Evolutionary conservation across 2,113 vertebrate species (phyloP), one percentile per base, ranked within the genome.

Genomic region (Ramphastos sulfuratus): DNA sequence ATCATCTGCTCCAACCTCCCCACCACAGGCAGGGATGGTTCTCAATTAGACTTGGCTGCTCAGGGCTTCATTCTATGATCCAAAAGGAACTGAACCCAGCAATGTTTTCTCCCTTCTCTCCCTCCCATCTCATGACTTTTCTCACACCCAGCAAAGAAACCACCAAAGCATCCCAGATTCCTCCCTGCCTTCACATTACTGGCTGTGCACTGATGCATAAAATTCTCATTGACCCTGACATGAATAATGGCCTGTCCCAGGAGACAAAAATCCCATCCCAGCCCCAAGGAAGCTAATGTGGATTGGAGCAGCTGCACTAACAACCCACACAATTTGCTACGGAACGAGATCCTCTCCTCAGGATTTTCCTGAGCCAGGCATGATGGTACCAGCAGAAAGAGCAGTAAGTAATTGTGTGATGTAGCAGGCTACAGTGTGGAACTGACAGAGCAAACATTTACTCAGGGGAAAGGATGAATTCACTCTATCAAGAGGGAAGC

Each of bases 241-340:
- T 4, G 30, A 65, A 30, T 30, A 50, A 48, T 1, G 6, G 24
- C 55, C 75, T n/a, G 12, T 90, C 46, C 67, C 76, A 77, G 76
- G 35, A 52, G 59, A 46, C 25, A 39, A 69, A 63, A 54, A 39
- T 13, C 71, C 71, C 28, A 10, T 5, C 12, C 15, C 71, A 87
- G 44, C 46, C 82, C 27, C 55, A 37, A 39, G 5, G 13, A 12
- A 39, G 46, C 11, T 4, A 5, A 8, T 0, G 30, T 14, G 16
- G 20, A 1, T 73, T 85, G 20, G 28, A 82, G 76, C 55, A 69
- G 55, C 37, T 30, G 25, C 52, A 59, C 60, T 20, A 39, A 35
- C 16, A 42, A n/a, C 18, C 19, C 59, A 15, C 3, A 16, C 18
- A 50, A 6, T n/a, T 6, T 56, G 59, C 10, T 1, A 30, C 0